These are phyloP conservation scores for Noturus placidus DNA, from an alignment of 2,113 vertebrate genomes.

Conservation along the genomic window DNA sequence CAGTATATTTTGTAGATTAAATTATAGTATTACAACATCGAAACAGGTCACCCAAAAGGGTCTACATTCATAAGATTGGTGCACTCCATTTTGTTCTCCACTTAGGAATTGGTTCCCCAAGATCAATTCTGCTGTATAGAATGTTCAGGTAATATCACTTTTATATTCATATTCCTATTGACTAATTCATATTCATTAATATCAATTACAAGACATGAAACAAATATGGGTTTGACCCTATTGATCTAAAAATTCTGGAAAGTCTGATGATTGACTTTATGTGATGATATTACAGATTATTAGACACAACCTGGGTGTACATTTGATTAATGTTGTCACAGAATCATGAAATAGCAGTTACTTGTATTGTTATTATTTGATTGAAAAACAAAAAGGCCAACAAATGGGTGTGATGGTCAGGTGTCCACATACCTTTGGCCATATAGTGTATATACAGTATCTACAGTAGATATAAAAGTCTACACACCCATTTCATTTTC, in stretches of 20 bases:
- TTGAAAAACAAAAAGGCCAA: no score
- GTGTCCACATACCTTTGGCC: no score
- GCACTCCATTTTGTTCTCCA: not conserved
- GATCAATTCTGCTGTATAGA: not conserved
- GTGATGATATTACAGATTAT: not conserved
- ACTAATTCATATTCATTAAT: not conserved
- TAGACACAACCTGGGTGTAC: not conserved
- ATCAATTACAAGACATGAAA: not conserved
- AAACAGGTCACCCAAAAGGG: not conserved
- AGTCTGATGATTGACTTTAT: not conserved
- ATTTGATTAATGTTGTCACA: not conserved
- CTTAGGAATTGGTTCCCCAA: not conserved
- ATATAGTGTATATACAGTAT: no score
- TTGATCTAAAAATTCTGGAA: not conserved
- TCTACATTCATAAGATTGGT: not conserved
- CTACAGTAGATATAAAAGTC: no score
- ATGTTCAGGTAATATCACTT: not conserved
- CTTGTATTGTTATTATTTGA: not conserved
- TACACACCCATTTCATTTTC: no score
- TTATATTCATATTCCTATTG: not conserved
- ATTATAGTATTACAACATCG: not conserved
- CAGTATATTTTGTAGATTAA: not conserved
- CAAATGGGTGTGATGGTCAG: no score
- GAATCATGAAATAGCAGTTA: not conserved
- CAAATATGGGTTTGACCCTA: not conserved